phyloP scores from a whole-genome alignment of 2,797 vertebrate genomes.

The Mormyrops boulengeri region DNA sequence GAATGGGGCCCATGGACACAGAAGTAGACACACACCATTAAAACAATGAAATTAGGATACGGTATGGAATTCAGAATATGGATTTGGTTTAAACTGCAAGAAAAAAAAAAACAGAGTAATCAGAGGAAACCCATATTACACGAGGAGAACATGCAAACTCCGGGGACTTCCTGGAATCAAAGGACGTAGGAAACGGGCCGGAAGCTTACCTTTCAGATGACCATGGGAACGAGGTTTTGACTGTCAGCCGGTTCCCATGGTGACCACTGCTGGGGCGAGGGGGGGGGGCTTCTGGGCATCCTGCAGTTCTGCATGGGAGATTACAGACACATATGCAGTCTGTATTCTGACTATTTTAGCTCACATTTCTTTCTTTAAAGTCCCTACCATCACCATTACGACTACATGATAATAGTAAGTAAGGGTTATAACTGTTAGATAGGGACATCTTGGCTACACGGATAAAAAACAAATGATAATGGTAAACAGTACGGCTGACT shows the following conservation, averaged over 20 bases:
- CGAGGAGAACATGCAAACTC: not conserved
- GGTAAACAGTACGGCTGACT: not conserved
- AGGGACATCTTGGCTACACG: not conserved
- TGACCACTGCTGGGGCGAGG: constrained; percentile 56
- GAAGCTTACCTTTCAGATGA: constrained; percentile 10
- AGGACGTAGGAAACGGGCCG: not conserved
- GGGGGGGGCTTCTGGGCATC: constrained; percentile 56
- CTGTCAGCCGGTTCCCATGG: constrained; percentile 68
- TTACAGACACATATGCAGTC: not conserved
- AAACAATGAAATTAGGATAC: not conserved
- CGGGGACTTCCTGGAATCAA: not conserved
- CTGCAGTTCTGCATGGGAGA: constrained; percentile 44
- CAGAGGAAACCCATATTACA: not conserved
- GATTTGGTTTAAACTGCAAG: not conserved
- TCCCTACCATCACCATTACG: not conserved
- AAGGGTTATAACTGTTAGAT: not conserved
- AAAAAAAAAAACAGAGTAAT: not conserved
- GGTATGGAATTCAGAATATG: not conserved
- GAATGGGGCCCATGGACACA: not conserved
- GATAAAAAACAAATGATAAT: not conserved
- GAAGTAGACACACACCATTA: not conserved
- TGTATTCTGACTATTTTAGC: not conserved
- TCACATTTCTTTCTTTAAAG: not conserved
- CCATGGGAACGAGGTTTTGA: not conserved
- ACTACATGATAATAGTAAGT: not conserved